Conservation (phyloP, 2,888 invertebrate genomes). For the Melanargia galathea region DNA sequence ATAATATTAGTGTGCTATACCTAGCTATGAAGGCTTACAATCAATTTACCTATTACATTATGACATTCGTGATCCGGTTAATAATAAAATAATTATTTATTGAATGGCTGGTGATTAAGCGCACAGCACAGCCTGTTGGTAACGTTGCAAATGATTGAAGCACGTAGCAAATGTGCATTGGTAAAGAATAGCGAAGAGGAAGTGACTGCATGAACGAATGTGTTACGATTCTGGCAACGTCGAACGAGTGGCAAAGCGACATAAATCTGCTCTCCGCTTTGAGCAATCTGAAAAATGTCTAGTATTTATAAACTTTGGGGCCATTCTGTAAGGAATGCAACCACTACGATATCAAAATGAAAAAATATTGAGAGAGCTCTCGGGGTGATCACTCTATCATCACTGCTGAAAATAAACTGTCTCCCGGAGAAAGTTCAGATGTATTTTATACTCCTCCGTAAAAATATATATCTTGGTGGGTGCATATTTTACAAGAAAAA, state of each 20-base stretch:
- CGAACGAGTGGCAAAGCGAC: conserved; percentile 35
- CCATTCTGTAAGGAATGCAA: background rate
- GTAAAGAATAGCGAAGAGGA: conserved; percentile 2
- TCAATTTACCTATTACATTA: too few relatives aligned
- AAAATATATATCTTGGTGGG: too few relatives aligned
- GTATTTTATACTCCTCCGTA: background rate
- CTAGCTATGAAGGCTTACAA: too few relatives aligned
- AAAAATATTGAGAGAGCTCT: background rate
- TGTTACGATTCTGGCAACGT: conserved; percentile 34
- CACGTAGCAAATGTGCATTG: conserved; percentile 12
- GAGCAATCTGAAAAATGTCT: conserved; percentile 26
- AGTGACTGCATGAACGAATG: conserved; percentile 24
- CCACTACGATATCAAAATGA: background rate
- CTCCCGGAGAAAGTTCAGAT: background rate
- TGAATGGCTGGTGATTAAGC: too few relatives aligned
- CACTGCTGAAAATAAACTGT: background rate
- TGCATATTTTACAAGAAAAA: too few relatives aligned
- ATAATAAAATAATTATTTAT: too few relatives aligned
- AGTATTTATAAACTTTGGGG: conserved; percentile 11
- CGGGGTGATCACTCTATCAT: background rate
- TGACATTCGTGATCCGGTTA: too few relatives aligned
- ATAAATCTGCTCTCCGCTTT: conserved; percentile 29
- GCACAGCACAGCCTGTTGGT: too few relatives aligned
- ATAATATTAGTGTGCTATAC: too few relatives aligned
- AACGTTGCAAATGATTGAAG: background rate